These are phyloP conservation scores for Zaprionus lineosus DNA, from an alignment of 2,888 invertebrate species.

Conservation along the genomic window DNA sequence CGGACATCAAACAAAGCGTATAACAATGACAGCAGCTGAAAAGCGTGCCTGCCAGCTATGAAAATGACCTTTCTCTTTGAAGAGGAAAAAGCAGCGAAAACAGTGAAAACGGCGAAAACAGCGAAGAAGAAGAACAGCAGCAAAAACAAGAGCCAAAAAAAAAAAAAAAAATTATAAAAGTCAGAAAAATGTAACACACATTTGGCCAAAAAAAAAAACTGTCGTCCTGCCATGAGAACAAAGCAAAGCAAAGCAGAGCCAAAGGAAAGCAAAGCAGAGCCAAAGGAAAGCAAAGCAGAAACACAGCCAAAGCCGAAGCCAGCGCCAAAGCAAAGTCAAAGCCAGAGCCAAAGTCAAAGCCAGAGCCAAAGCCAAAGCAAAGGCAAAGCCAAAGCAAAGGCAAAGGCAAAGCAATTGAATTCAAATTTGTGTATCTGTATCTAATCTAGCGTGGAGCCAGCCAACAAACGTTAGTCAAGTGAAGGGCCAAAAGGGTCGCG, in stretches of 20 bases:
- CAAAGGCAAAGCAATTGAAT: conserved; percentile 61
- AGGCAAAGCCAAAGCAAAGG: conserved; percentile 24
- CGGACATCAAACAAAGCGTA: conserved; percentile 26
- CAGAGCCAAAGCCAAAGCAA: conserved; percentile 35
- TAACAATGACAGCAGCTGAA: conserved; percentile 20
- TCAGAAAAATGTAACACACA: conserved; percentile 38
- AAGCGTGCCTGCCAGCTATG: conserved; percentile 21
- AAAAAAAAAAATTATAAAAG: too few relatives aligned
- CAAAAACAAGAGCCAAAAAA: too few relatives aligned
- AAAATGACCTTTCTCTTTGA: conserved; percentile 54
- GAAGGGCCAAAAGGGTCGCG: background rate
- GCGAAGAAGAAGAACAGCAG: too few relatives aligned
- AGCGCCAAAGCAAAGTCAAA: conserved; percentile 22
- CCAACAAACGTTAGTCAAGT: conserved; percentile 44
- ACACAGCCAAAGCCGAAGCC: too few relatives aligned
- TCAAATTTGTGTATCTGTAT: conserved; percentile 69
- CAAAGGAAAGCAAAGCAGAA: conserved; percentile 2
- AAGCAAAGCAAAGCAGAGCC: conserved; percentile 1
- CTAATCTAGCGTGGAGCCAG: conserved; percentile 70
- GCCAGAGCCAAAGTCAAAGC: conserved; percentile 25
- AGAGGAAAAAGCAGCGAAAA: conserved; percentile 4
- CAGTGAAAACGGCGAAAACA: conserved; percentile 6
- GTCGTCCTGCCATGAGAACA: conserved; percentile 3
- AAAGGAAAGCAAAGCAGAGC: conserved; percentile 5
- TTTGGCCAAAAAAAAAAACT: conserved; percentile 30